Percentiles rank a stretch among this genome's conserved stretches.
Conservation (phyloP, 2,888 invertebrate species). For the Autographa pulchrina region DNA sequence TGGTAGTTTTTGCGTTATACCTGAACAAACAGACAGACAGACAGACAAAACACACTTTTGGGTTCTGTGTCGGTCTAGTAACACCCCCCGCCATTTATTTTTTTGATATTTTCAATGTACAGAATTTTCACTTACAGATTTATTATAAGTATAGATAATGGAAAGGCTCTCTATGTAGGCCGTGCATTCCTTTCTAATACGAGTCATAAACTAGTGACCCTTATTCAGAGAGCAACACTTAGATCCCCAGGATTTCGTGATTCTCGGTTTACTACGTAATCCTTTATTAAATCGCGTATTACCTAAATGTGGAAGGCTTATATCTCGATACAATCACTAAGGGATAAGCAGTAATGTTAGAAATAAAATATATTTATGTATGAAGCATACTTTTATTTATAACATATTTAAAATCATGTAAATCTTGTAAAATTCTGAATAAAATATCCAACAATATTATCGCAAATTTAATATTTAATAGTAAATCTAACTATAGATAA, state of each 20-base stretch:
- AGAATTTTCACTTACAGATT: no score
- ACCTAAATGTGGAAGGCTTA: background rate
- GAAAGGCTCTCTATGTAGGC: background rate
- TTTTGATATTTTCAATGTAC: no score
- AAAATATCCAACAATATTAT: constrained; percentile 84
- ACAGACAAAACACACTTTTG: no score
- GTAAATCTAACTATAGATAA: constrained; percentile 67
- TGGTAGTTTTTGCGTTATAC: no score
- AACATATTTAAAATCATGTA: constrained; percentile 85
- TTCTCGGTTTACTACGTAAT: background rate
- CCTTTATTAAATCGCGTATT: background rate
- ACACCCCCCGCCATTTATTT: no score
- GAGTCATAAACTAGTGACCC: background rate
- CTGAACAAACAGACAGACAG: no score
- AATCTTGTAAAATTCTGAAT: constrained; percentile 87
- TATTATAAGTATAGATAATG: no score
- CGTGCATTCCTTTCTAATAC: background rate
- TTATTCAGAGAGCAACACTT: background rate
- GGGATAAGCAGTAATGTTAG: background rate
- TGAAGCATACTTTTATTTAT: constrained; percentile 85
- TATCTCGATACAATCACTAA: no score
- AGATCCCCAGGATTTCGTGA: background rate
- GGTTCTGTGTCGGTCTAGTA: no score
- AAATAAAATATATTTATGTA: constrained; percentile 49
- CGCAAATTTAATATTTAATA: constrained; percentile 67